Percentiles rank a stretch among this genome's conserved stretches.
Evolutionary conservation across 2,113 vertebrate species (phyloP).

Genomic region (Delphinapterus leucas): DNA sequence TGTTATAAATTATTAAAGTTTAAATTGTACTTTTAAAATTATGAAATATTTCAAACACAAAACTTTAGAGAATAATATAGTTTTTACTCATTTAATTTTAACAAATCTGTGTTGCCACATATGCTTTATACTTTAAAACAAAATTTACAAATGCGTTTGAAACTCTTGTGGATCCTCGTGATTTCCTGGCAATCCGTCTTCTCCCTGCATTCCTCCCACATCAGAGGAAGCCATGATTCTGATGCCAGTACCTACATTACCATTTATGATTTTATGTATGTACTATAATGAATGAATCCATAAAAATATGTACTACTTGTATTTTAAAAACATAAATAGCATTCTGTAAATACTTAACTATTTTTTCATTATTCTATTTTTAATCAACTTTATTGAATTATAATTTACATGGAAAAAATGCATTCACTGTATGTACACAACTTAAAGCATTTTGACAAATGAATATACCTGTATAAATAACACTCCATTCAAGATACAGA

Average conservation of each 20-base stretch:
- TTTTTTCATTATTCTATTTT: neutral
- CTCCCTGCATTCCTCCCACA: neutral
- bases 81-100: neutral
- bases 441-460: neutral
- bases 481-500: neutral
- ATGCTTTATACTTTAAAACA: neutral
- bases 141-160: neutral
- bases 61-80: neutral
- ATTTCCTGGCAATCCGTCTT: neutral
- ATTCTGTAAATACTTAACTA: neutral
- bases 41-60: slow-evolving; percentile 10
- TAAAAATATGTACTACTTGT: neutral
- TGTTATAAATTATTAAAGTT: neutral
- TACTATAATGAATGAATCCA: neutral
- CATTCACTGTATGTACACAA: neutral
- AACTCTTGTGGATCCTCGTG: neutral
- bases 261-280: neutral
- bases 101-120: neutral
- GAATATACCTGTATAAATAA: neutral
- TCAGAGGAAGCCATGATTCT: neutral
- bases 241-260: neutral
- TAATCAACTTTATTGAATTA: neutral
- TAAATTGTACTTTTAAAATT: neutral
- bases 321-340: neutral
- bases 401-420: neutral